Evolutionary conservation across 2,113 vertebrate species (phyloP).

Genomic region (Lucifuga dentata): DNA sequence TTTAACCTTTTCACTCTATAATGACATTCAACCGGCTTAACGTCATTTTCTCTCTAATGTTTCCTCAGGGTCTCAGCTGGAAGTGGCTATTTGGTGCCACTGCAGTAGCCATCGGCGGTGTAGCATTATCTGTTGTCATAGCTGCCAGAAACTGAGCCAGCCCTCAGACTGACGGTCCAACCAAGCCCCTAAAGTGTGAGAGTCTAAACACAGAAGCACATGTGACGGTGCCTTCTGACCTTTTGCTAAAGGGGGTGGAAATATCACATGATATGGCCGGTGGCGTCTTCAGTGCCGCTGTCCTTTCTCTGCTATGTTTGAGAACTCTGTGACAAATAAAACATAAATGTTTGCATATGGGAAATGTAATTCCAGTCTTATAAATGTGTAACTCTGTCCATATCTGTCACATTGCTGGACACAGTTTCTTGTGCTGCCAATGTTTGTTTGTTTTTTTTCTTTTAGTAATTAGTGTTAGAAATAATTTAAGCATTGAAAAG

Average conservation of each 20-base stretch:
- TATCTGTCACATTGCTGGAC: slow-evolving; percentile 46
- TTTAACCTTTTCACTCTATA: slow-evolving; percentile 4
- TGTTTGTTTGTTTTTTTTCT: slow-evolving; percentile 41
- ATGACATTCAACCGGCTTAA: slow-evolving; percentile 3
- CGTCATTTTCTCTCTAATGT: background rate
- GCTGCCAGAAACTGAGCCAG: slow-evolving; percentile 92
- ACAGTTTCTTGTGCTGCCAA: slow-evolving; percentile 50
- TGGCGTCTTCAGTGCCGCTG: slow-evolving; percentile 45
- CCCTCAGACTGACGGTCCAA: slow-evolving; percentile 32
- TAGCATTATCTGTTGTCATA: slow-evolving; percentile 95
- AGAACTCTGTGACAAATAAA: slow-evolving; percentile 58
- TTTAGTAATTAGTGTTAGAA: slow-evolving; percentile 13
- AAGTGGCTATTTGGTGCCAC: slow-evolving; percentile 98
- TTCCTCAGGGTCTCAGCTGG: slow-evolving; percentile 86
- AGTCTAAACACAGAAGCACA: slow-evolving; percentile 55
- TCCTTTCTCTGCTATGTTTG: slow-evolving; percentile 70
- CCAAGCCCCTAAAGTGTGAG: slow-evolving; percentile 17
- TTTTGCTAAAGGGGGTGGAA: slow-evolving; percentile 16
- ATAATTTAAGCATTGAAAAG: slow-evolving; percentile 13
- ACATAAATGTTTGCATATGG: slow-evolving; percentile 46
- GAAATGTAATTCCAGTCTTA: slow-evolving; percentile 35
- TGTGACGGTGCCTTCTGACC: slow-evolving; percentile 47
- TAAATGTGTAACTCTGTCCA: slow-evolving; percentile 46
- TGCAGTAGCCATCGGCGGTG: slow-evolving; percentile 92
- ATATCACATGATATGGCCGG: slow-evolving; percentile 33